Percentiles rank a stretch among this genome's conserved stretches.
These are phyloP conservation scores for Mythimna vitellina DNA, from an alignment of 2,888 invertebrate genomes.

Conservation along the genomic window DNA sequence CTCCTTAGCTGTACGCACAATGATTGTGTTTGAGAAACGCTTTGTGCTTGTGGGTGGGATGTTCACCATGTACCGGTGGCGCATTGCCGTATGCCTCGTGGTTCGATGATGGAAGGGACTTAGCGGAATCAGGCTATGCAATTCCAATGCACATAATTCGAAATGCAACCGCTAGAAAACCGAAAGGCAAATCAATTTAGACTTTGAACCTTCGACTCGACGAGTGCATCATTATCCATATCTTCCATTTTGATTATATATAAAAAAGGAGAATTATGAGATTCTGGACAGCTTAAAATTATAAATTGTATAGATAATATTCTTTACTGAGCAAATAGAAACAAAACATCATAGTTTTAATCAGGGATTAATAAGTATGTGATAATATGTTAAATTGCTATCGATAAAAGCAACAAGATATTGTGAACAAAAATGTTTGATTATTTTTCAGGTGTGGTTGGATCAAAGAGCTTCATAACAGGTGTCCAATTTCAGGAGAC, in stretches of 20 bases:
- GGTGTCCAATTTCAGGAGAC: neutral
- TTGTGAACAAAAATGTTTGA: neutral
- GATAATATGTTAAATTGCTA: neutral
- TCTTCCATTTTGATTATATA: neutral
- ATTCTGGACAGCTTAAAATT: neutral
- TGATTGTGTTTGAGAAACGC: too few species aligned
- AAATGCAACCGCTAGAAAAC: too few species aligned
- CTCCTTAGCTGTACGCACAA: too few species aligned
- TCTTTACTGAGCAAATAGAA: neutral
- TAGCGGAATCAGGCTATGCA: too few species aligned
- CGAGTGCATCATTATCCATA: too few species aligned
- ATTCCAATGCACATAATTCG: too few species aligned
- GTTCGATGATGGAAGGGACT: too few species aligned
- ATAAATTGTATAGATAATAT: neutral
- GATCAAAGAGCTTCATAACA: neutral
- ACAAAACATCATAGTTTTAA: conserved; percentile 10
- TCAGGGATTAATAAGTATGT: conserved; percentile 17
- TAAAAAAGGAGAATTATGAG: neutral
- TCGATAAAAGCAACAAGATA: neutral
- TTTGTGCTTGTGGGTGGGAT: too few species aligned
- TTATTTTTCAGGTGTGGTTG: neutral
- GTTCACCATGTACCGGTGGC: too few species aligned
- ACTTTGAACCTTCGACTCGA: too few species aligned
- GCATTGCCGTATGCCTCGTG: too few species aligned
- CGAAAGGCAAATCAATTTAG: too few species aligned